These are phyloP conservation scores for Agrilus planipennis DNA, from an alignment of 1,140 invertebrate genomes.

Conservation along the genomic window DNA sequence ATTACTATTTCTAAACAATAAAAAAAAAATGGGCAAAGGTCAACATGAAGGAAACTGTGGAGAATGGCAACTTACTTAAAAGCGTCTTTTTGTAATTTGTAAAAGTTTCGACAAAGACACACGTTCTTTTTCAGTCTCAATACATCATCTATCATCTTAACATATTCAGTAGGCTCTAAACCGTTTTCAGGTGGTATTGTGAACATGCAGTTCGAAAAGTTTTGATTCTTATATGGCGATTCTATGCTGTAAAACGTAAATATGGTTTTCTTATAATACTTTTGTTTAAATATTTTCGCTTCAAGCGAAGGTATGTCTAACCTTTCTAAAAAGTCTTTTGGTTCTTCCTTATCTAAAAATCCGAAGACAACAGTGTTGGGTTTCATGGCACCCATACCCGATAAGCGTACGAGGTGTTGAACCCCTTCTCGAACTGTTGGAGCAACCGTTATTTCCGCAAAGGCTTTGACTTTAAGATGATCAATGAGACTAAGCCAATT, in stretches of 20 bases:
- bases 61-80: conserved; percentile 39
- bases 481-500: conserved; percentile 63
- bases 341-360: conserved; percentile 70
- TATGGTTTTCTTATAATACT: neutral
- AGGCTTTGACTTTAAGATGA: conserved; percentile 72
- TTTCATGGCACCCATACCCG: conserved; percentile 97
- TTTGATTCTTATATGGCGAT: conserved; percentile 35
- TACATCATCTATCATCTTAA: conserved; percentile 76
- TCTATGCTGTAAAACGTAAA: conserved; percentile 22
- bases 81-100: conserved; percentile 64
- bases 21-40: neutral
- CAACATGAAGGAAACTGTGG: neutral
- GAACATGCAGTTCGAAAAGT: conserved; percentile 32
- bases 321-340: conserved; percentile 61
- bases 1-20: conserved; percentile 35
- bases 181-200: conserved; percentile 30
- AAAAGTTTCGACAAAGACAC: conserved; percentile 86
- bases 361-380: conserved; percentile 90
- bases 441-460: conserved; percentile 88
- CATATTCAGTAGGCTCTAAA: conserved; percentile 59
- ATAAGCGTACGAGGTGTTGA: conserved; percentile 81
- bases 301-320: conserved; percentile 15
- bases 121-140: conserved; percentile 91
- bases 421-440: conserved; percentile 76
- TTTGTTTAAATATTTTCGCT: neutral